phyloP scores from a whole-genome alignment of 2,113 vertebrate species.

The Neolamprologus variostigma region DNA sequence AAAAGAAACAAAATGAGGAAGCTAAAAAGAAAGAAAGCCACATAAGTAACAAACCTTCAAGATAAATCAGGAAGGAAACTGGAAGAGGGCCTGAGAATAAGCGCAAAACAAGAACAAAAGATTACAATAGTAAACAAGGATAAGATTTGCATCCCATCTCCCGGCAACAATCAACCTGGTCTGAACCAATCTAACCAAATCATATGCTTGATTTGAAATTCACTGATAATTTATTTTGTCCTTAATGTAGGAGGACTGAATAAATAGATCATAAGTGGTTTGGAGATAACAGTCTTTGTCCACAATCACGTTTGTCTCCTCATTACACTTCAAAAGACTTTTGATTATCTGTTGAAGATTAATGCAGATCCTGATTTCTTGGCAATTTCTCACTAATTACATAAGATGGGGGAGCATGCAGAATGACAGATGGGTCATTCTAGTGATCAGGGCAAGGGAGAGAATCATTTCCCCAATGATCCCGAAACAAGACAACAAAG shows the following conservation, averaged over 20 bases:
- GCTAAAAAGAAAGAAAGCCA: background rate
- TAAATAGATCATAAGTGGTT: background rate
- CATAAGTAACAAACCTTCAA: background rate
- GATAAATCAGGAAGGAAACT: background rate
- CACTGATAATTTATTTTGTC: background rate
- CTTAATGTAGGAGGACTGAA: background rate
- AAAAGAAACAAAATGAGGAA: background rate
- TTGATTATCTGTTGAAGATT: slow-evolving; percentile 38
- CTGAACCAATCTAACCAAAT: background rate
- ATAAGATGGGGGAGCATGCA: slow-evolving; percentile 11
- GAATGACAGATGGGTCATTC: slow-evolving; percentile 58
- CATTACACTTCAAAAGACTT: slow-evolving; percentile 34
- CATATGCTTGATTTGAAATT: background rate
- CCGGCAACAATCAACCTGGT: background rate
- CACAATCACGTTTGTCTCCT: background rate
- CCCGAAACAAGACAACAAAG: slow-evolving; percentile 14
- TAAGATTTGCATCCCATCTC: background rate
- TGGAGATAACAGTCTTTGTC: background rate
- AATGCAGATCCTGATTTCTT: slow-evolving; percentile 31
- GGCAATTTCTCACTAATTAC: slow-evolving; percentile 43
- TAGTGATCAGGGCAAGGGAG: slow-evolving; percentile 14
- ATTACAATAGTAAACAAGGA: background rate
- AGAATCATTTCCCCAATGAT: slow-evolving; percentile 40
- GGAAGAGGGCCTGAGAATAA: background rate
- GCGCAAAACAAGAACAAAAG: background rate